Evolutionary conservation across 2,113 vertebrate species (phyloP), one percentile per base, ranked within the genome.

Genomic region (Polypterus senegalus): DNA sequence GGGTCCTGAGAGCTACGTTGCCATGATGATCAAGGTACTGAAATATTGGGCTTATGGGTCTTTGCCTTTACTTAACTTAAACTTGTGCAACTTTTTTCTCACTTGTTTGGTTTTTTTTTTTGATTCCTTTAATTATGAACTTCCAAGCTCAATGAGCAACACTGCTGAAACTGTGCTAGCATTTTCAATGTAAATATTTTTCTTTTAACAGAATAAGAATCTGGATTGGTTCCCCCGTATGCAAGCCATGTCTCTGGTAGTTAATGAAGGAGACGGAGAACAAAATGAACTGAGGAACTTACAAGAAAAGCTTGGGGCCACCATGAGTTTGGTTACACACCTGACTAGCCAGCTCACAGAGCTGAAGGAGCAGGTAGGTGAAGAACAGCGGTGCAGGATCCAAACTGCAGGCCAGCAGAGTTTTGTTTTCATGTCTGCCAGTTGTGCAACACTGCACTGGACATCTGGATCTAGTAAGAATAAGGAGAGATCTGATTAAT

Each of bases 181-280:
- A 55, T 55, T 55, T 55, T 4, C 54, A 55, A 55, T n/a, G 54
- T 55, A 27, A n/a, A 27, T 27, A 27, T 27, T 27, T 27, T 27
- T 27, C 27, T 44, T 11, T 62, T 4, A 56, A n/a, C 79, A 98
- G 95, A 94, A 88, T 74, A 92, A 89, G 81, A 97, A 98, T 80
- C 78, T 98, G 65, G 95, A 98, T 77, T 98, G 95, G 95, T 98
- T 98, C 62, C 95, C 94, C 3, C 84, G 95, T 71, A 98, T 98
- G 95, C 85, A 97, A 76, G 95, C 95, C 60, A 98, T 98, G 94
- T 98, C 95, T 0, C 83, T 98, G 69, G 95, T 97, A 77, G 91
- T 94, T 66, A 92, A 87, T 0, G 94, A 98, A 7, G 87, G 89
- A 0, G 95, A 98, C 56, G 93, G 95, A 0, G 95, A 98, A 66